Percentiles rank a stretch among this genome's conserved stretches.
These are phyloP conservation scores for Venturia canescens DNA, from an alignment of 1,140 invertebrate species.

Conservation along the genomic window DNA sequence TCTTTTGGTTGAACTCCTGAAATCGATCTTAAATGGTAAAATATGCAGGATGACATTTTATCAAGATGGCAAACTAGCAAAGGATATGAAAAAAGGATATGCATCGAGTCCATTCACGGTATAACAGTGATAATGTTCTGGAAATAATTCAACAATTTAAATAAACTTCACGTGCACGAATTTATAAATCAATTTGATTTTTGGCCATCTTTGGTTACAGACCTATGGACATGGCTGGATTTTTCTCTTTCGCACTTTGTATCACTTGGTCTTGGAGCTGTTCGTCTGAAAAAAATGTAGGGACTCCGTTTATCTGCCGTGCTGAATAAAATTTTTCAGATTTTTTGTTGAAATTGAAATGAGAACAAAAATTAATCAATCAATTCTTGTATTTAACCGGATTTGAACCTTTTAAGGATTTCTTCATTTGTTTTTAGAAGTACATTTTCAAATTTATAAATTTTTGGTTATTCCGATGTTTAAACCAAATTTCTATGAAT, in stretches of 20 bases:
- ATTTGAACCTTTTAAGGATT: too few relatives aligned
- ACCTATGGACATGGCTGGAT: constrained; percentile 68
- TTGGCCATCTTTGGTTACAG: constrained; percentile 53
- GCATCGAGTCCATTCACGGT: constrained; percentile 61
- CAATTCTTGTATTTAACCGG: too few relatives aligned
- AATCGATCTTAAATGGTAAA: too few relatives aligned
- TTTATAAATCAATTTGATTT: constrained; percentile 27
- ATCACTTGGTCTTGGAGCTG: constrained; percentile 73
- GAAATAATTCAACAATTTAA: constrained; percentile 65
- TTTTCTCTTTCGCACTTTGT: constrained; percentile 61
- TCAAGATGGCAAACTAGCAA: constrained; percentile 55
- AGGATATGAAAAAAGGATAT: constrained; percentile 76
- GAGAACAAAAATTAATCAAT: too few relatives aligned
- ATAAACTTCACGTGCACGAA: constrained; percentile 58
- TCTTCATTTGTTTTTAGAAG: too few relatives aligned
- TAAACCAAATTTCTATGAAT: too few relatives aligned
- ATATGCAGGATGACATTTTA: too few relatives aligned
- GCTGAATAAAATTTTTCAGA: too few relatives aligned
- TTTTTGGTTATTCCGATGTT: too few relatives aligned
- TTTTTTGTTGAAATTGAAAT: too few relatives aligned
- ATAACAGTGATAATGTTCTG: constrained; percentile 69
- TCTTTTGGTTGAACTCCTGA: background rate
- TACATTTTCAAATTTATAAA: too few relatives aligned
- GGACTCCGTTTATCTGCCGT: too few relatives aligned
- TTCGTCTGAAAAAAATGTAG: constrained; percentile 69